Conservation (phyloP, 2,113 vertebrate species). For the Ageneiosus marmoratus region DNA sequence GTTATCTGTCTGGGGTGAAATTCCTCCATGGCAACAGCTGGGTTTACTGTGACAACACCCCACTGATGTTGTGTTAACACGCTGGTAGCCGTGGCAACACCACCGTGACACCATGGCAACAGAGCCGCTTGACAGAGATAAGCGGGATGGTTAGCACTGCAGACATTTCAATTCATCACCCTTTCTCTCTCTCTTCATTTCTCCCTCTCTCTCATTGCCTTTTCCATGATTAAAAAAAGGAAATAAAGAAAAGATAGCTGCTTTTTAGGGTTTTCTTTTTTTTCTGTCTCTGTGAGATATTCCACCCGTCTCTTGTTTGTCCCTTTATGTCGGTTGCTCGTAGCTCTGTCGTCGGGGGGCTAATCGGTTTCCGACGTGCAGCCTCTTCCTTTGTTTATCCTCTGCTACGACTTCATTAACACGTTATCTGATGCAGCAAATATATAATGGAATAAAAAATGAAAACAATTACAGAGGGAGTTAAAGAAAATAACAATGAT, state of each 20-base stretch:
- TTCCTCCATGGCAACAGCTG: constrained; percentile 48
- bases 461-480: background rate
- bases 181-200: constrained; percentile 34
- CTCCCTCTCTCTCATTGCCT: too few relatives aligned
- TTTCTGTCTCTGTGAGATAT: constrained; percentile 2
- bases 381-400: constrained; percentile 53
- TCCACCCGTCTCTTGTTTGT: background rate
- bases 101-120: constrained; percentile 54
- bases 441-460: background rate
- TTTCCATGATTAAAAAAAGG: background rate
- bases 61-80: constrained; percentile 50
- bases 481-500: background rate
- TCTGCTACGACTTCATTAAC: constrained; percentile 30
- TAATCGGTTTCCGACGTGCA: constrained; percentile 45
- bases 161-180: constrained; percentile 51
- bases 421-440: background rate
- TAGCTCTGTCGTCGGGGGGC: constrained; percentile 41
- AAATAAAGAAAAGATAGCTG: too few relatives aligned
- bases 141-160: constrained; percentile 46
- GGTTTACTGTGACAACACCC: constrained; percentile 55
- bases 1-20: constrained; percentile 40
- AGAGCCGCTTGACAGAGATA: constrained; percentile 51
- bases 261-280: background rate
- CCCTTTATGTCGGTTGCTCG: constrained; percentile 9
- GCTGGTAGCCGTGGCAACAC: constrained; percentile 56